A percentile compares a stretch with the other conserved stretches of the same genome.
phyloP scores from a whole-genome alignment of 1,140 invertebrate species.

The Caenorhabditis remanei region DNA sequence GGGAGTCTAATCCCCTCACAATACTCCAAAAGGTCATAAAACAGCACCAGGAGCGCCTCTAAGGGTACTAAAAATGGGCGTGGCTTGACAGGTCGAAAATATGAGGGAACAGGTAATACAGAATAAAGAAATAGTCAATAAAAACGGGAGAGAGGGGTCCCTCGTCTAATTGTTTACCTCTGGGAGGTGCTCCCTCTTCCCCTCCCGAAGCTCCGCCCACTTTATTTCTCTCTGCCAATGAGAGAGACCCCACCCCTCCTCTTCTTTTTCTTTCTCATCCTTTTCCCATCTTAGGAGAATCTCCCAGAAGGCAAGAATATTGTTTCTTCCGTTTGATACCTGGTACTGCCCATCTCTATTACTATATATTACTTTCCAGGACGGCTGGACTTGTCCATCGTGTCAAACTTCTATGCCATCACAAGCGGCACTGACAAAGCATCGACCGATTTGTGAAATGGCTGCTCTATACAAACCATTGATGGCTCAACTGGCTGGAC shows the following conservation, averaged over 20 bases:
- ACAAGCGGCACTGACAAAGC: constrained; percentile 70
- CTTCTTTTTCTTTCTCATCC: background rate
- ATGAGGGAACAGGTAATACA: too few species aligned
- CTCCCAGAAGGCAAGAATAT: too few species aligned
- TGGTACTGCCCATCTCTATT: background rate
- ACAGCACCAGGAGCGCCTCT: background rate
- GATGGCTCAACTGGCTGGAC: constrained; percentile 38
- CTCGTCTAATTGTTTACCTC: constrained; percentile 20
- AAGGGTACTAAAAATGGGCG: background rate
- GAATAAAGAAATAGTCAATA: background rate
- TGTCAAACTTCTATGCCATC: constrained; percentile 67
- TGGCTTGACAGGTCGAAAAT: too few species aligned
- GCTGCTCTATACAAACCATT: constrained; percentile 70
- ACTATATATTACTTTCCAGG: constrained; percentile 37
- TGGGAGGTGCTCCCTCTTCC: background rate
- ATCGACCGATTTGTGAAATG: constrained; percentile 71
- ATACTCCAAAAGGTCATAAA: background rate
- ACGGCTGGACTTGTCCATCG: constrained; percentile 66
- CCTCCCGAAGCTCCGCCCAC: background rate
- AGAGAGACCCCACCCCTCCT: background rate
- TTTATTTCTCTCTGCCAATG: constrained; percentile 15
- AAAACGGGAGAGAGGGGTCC: background rate
- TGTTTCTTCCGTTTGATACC: too few species aligned
- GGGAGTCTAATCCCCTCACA: background rate
- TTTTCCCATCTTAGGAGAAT: background rate